Evolutionary conservation across 2,888 invertebrate species (phyloP).

Genomic region (Drosophila rubida): DNA sequence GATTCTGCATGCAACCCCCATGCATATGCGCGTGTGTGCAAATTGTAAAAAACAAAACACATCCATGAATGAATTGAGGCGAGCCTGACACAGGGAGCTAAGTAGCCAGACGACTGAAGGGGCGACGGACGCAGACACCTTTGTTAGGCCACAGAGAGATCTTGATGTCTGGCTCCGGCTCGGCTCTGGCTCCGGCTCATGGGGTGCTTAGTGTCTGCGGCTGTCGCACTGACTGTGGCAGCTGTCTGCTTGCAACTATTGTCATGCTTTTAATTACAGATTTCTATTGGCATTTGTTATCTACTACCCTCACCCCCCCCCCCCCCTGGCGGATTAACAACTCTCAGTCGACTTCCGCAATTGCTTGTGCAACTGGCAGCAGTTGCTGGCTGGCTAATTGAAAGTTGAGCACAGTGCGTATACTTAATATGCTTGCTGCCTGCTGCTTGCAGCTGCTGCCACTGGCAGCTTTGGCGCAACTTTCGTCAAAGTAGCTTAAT

Average conservation of each 20-base stretch:
- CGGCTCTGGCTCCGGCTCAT: conserved; percentile 28
- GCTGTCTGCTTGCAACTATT: conserved; percentile 51
- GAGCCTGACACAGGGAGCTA: conserved; percentile 11
- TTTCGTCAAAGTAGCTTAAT: conserved; percentile 28
- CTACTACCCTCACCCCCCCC: not conserved
- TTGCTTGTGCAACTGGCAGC: not conserved
- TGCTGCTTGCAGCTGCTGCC: conserved; percentile 25
- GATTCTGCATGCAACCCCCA: conserved; percentile 24
- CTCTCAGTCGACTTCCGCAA: conserved; percentile 2
- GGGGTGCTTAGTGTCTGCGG: conserved; percentile 49
- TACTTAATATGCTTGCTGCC: conserved; percentile 26
- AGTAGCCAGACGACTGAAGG: conserved; percentile 27
- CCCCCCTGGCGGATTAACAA: not conserved
- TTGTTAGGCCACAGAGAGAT: conserved; percentile 56
- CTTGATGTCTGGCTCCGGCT: conserved; percentile 72
- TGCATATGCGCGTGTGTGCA: conserved; percentile 17
- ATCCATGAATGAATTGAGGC: conserved; percentile 46
- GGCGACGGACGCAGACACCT: conserved; percentile 62
- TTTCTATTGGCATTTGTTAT: conserved; percentile 50
- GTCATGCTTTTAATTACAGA: conserved; percentile 68
- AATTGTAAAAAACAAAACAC: conserved; percentile 39
- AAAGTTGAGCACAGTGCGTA: conserved; percentile 41
- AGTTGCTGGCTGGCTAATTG: conserved; percentile 23
- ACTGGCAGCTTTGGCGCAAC: conserved; percentile 3
- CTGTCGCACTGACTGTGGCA: not conserved